These are phyloP conservation scores for Tokudaia tokunoshimensis DNA, from an alignment of 2,797 vertebrate genomes.

Conservation along the genomic window DNA sequence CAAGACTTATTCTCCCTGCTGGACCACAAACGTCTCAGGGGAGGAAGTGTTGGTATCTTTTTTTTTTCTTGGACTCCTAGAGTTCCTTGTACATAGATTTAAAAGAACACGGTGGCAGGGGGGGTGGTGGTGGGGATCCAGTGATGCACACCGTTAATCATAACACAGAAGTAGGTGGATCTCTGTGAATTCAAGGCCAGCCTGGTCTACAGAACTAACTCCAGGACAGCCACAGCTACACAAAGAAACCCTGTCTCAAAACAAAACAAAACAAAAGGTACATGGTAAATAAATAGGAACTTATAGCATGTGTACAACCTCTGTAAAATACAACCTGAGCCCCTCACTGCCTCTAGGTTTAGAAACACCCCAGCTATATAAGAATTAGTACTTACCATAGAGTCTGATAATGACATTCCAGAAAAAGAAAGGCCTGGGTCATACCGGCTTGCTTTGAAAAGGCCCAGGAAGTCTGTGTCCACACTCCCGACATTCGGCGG, in stretches of 20 bases:
- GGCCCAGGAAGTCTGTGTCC: slow-evolving; percentile 85
- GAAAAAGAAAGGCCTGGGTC: slow-evolving; percentile 81
- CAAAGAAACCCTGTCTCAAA: background rate
- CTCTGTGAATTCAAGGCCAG: background rate
- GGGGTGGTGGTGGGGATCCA: background rate
- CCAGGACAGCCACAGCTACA: background rate
- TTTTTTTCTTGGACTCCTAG: too few relatives aligned
- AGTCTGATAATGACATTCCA: slow-evolving; percentile 85
- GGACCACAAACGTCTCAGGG: background rate
- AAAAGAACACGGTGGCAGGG: background rate
- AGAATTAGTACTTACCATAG: slow-evolving; percentile 87
- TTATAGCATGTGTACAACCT: background rate
- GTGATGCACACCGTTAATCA: background rate
- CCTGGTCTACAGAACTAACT: background rate
- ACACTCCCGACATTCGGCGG: slow-evolving; percentile 78
- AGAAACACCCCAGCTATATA: background rate
- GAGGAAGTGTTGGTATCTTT: background rate
- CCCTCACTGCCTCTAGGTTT: background rate
- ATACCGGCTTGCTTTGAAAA: slow-evolving; percentile 84
- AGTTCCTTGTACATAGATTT: slow-evolving; percentile 7
- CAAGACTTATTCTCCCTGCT: background rate
- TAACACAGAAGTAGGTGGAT: background rate
- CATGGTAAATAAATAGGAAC: background rate
- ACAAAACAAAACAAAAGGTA: background rate
- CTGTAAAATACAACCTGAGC: background rate